Percentiles rank a stretch among this genome's conserved stretches.
phyloP scores from a whole-genome alignment of 2,888 invertebrate genomes.

The Crocallis elinguaria region DNA sequence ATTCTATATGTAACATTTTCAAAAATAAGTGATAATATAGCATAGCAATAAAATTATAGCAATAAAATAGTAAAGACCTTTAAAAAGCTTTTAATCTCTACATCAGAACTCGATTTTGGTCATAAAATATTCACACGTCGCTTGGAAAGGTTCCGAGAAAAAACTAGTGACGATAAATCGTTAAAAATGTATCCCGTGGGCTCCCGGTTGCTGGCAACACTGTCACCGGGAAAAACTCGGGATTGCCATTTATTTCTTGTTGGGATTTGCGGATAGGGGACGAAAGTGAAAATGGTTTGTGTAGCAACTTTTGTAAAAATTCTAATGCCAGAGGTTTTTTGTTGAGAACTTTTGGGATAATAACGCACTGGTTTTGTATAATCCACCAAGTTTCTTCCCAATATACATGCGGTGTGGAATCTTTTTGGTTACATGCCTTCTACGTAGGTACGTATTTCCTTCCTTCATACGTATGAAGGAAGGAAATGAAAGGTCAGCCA shows the following conservation, averaged over 20 bases:
- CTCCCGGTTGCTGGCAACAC: constrained; percentile 5
- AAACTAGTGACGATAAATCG: constrained; percentile 26
- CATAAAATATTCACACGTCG: constrained; percentile 33
- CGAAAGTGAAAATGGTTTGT: not conserved
- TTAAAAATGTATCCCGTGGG: constrained; percentile 30
- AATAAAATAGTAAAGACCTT: constrained; percentile 1
- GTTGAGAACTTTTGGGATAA: not conserved
- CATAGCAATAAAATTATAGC: constrained; percentile 15
- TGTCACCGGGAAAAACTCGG: constrained; percentile 14
- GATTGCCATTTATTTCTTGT: constrained; percentile 22
- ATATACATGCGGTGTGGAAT: too few species aligned
- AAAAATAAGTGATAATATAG: not conserved
- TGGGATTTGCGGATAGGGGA: constrained; percentile 12
- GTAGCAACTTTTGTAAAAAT: constrained; percentile 13
- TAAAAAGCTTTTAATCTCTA: constrained; percentile 39
- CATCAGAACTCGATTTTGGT: constrained; percentile 33
- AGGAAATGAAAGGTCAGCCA: too few species aligned
- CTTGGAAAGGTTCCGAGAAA: constrained; percentile 1
- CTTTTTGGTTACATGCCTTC: too few species aligned
- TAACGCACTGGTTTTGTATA: too few species aligned
- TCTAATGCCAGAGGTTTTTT: not conserved
- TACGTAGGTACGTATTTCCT: too few species aligned
- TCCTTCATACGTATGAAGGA: too few species aligned
- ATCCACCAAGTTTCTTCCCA: too few species aligned
- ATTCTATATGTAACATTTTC: not conserved